These are phyloP conservation scores for Petrocephalus zakoni DNA, from an alignment of 2,113 vertebrate genomes.

Conservation along the genomic window DNA sequence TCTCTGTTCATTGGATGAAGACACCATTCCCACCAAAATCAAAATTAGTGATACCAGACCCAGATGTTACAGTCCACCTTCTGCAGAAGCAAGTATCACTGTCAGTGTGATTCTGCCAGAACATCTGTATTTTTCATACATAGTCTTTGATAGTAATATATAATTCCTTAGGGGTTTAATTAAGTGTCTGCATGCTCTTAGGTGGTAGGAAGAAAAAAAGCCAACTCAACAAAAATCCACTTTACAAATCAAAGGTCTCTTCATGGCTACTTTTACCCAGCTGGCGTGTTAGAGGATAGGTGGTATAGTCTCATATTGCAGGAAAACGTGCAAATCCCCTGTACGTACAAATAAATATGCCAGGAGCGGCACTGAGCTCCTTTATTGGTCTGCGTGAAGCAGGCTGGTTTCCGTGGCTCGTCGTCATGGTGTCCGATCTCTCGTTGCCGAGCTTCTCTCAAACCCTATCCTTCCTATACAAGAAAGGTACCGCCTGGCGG, in stretches of 20 bases:
- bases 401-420: background rate
- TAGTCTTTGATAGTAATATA: background rate
- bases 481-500: background rate
- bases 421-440: background rate
- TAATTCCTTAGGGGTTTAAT: background rate
- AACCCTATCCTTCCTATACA: background rate
- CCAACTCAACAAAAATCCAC: background rate
- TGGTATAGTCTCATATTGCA: background rate
- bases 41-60: background rate
- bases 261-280: background rate
- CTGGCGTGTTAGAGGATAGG: background rate
- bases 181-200: background rate
- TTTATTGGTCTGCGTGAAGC: background rate
- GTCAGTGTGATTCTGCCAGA: background rate
- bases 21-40: background rate
- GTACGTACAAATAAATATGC: background rate
- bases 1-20: background rate
- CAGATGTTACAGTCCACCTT: background rate
- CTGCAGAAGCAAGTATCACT: background rate
- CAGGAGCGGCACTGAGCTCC: background rate
- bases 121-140: background rate
- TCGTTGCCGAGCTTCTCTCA: background rate
- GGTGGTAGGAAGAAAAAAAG: background rate
- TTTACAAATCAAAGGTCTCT: background rate
- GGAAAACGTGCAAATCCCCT: too few species aligned